Evolutionary conservation across 2,888 invertebrate genomes (phyloP), one percentile per base, ranked within the genome.

Genomic region (Tuta absoluta): DNA sequence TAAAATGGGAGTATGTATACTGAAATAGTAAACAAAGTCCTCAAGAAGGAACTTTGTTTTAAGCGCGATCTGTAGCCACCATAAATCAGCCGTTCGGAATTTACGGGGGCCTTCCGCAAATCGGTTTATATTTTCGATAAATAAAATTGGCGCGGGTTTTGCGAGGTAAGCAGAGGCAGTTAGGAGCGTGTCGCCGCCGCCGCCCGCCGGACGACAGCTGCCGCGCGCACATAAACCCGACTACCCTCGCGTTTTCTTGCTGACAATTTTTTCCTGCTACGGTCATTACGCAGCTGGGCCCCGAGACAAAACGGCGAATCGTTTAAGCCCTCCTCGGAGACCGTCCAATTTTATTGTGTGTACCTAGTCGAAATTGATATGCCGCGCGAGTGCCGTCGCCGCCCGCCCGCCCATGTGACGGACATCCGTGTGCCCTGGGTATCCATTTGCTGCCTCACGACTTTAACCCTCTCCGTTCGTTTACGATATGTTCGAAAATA

Each of bases 121-220:
- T 91, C 90, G 91, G 89, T 91, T 91, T 91, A 91, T 91, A 91
- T 91, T 91, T 91, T 91, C 91, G 91, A 91, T 91, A 91, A 91
- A 91, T 91, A 91, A 91, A 91, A 91, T 91, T 90, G 91, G 91
- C 91, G 87, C 89, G 87, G 88, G 88, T 90, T 91, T 90, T 89
- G 91, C 91, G 85, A 90, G 89, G 90, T 90, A 91, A 91, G 91
- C 91, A 89, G 87, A 84, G 88, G 86, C 89, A 85, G 90, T 90
- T 91, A 89, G 90, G 89, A 88, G 85, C 81, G 87, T 85, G 87
- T 85, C 85, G 87, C 81, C 82, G 81, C 78, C 72, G 80, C 77
- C 72, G 71, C 69, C 69, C 51, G 71, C n/a, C 8, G 71, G 73
- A 73, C 75, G 80, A 80, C 86, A 87, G 81, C 84, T 86, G 86